Evolutionary conservation across 2,113 vertebrate genomes (phyloP).

Genomic region (Lagenorhynchus albirostris): DNA sequence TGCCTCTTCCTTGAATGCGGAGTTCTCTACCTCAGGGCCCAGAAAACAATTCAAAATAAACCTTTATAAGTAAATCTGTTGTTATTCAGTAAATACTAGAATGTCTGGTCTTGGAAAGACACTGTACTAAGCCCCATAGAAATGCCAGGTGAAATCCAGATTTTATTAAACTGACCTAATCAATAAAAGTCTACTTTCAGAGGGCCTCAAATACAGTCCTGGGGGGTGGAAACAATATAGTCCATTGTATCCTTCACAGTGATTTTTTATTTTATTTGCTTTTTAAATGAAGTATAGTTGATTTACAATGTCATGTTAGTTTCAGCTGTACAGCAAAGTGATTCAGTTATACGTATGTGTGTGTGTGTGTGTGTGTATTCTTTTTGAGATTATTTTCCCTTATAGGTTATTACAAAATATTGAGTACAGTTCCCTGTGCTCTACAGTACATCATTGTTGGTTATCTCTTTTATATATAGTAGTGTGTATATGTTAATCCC

Average conservation of each 20-base stretch:
- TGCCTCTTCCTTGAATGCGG: background rate
- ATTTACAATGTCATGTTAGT: background rate
- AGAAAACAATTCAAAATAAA: background rate
- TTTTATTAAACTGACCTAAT: conserved; percentile 60
- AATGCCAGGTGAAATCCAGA: conserved; percentile 16
- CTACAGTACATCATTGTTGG: background rate
- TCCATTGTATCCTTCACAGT: background rate
- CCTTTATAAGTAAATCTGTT: background rate
- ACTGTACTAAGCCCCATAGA: background rate
- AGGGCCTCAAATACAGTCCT: background rate
- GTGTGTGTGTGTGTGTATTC: background rate
- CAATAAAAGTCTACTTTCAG: conserved; percentile 4
- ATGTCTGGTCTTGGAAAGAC: background rate
- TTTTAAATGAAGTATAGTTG: background rate
- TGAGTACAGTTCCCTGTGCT: background rate
- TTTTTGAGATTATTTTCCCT: background rate
- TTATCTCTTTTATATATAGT: background rate
- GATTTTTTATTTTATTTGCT: background rate
- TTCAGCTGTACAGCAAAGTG: background rate
- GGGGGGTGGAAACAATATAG: background rate
- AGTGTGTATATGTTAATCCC: background rate
- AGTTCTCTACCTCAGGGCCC: background rate
- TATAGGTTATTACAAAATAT: background rate
- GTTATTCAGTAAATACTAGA: background rate
- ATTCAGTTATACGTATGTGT: background rate